Evolutionary conservation across 2,797 vertebrate genomes (phyloP).

Genomic region (Sparidentex hasta): DNA sequence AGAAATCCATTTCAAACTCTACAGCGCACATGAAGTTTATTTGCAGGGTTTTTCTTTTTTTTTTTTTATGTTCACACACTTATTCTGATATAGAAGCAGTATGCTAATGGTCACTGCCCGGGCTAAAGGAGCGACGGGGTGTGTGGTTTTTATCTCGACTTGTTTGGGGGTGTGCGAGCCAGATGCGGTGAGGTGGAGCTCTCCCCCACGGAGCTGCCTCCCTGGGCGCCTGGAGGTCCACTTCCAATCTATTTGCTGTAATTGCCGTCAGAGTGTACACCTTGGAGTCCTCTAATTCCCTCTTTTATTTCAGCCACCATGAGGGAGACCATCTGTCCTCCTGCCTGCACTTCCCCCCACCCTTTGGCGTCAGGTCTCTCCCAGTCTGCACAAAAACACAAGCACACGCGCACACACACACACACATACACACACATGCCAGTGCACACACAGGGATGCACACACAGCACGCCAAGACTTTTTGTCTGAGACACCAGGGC

Average conservation of each 20-base stretch:
- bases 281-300: constrained; percentile 97
- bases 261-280: constrained; percentile 97
- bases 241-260: constrained; percentile 99
- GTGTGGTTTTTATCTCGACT: constrained; percentile 83
- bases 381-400: constrained; percentile 66
- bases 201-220: constrained; percentile 88
- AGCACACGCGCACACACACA: constrained; percentile 48
- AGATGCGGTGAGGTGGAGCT: constrained; percentile 94
- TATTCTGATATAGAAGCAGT: constrained; percentile 43
- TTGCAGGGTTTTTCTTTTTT: constrained; percentile 5
- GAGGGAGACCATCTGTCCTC: constrained; percentile 97
- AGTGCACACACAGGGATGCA: constrained; percentile 16
- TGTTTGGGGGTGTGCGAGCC: constrained; percentile 88
- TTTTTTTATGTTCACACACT: constrained; percentile 49
- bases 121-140: constrained; percentile 40
- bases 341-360: constrained; percentile 81
- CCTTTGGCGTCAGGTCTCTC: constrained; percentile 76
- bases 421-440: constrained; percentile 52
- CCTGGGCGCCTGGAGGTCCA: constrained; percentile 89
- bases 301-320: constrained; percentile 97
- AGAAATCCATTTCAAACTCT: constrained; percentile 75
- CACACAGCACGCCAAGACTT: constrained; percentile 79
- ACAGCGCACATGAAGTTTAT: constrained; percentile 65
- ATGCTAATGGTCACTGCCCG: constrained; percentile 62
- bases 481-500: constrained; percentile 79